Evolutionary conservation across 2,888 invertebrate genomes (phyloP).

Genomic region (Caenorhabditis parvicauda): DNA sequence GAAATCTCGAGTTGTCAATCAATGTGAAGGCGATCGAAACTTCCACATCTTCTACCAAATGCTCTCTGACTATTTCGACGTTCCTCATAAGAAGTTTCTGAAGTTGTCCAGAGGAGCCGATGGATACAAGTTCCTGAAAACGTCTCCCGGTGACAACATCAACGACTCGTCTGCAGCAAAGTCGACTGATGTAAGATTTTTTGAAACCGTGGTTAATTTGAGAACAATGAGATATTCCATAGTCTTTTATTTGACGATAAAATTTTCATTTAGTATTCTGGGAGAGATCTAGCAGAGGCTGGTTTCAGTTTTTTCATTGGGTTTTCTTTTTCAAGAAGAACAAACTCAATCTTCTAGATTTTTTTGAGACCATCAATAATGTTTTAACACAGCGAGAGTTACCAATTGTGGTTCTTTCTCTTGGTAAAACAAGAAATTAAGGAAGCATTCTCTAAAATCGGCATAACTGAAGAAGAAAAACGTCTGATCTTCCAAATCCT

Average conservation of each 20-base stretch:
- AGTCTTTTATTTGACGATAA: no score
- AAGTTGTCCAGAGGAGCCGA: constrained; percentile 16
- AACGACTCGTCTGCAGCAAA: constrained; percentile 17
- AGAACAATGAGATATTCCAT: no score
- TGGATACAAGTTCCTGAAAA: constrained; percentile 14
- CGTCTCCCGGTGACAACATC: constrained; percentile 12
- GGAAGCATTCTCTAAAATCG: constrained; percentile 45
- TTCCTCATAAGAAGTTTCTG: constrained; percentile 26
- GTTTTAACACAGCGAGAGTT: no score
- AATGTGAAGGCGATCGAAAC: constrained; percentile 71
- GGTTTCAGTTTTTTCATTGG: no score
- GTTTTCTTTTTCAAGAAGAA: neutral
- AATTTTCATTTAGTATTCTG: no score
- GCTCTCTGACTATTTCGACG: constrained; percentile 40
- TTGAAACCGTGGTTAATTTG: no score
- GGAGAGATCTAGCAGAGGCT: neutral
- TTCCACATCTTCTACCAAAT: constrained; percentile 75
- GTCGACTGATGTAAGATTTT: constrained; percentile 12
- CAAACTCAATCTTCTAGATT: neutral
- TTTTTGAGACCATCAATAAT: no score
- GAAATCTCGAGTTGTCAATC: constrained; percentile 70
- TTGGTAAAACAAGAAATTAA: no score
- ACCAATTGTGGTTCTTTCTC: no score
- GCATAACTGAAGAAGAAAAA: constrained; percentile 41
- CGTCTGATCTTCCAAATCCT: constrained; percentile 43